These are phyloP conservation scores for Aplocera efformata DNA, from an alignment of 2,888 invertebrate species.

Conservation along the genomic window DNA sequence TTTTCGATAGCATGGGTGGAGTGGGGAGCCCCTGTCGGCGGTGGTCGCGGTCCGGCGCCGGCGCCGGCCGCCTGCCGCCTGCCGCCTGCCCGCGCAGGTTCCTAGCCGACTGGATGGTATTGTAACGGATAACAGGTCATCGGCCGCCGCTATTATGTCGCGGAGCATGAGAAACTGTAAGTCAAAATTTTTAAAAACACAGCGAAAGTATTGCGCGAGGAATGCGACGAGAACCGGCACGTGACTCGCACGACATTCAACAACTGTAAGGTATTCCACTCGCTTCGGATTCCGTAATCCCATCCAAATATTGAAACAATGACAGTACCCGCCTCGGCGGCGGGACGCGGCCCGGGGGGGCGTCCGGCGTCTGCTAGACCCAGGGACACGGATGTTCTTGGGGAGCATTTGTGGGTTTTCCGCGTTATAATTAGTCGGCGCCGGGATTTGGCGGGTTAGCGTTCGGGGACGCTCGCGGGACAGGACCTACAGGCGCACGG, in stretches of 20 bases:
- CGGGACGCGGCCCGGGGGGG: too few relatives aligned
- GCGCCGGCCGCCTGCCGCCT: too few relatives aligned
- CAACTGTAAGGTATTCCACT: background rate
- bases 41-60: too few relatives aligned
- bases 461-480: too few relatives aligned
- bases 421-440: conserved; percentile 12
- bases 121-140: too few relatives aligned
- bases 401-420: conserved; percentile 14
- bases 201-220: conserved; percentile 6
- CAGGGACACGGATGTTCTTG: too few relatives aligned
- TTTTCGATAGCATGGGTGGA: too few relatives aligned
- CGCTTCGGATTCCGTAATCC: conserved; percentile 2
- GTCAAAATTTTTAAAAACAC: background rate
- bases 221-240: conserved; percentile 2
- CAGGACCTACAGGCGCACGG: too few relatives aligned
- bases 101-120: too few relatives aligned
- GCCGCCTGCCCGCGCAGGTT: too few relatives aligned
- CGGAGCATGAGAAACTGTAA: background rate
- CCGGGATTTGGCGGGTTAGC: conserved; percentile 7
- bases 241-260: background rate
- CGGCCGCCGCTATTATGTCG: background rate
- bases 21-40: too few relatives aligned
- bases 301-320: conserved; percentile 4
- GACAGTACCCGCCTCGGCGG: background rate
- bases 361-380: too few relatives aligned